Evolutionary conservation across 2,888 invertebrate genomes (phyloP), one percentile per base, ranked within the genome.

Genomic region (Mellilla xanthometata): DNA sequence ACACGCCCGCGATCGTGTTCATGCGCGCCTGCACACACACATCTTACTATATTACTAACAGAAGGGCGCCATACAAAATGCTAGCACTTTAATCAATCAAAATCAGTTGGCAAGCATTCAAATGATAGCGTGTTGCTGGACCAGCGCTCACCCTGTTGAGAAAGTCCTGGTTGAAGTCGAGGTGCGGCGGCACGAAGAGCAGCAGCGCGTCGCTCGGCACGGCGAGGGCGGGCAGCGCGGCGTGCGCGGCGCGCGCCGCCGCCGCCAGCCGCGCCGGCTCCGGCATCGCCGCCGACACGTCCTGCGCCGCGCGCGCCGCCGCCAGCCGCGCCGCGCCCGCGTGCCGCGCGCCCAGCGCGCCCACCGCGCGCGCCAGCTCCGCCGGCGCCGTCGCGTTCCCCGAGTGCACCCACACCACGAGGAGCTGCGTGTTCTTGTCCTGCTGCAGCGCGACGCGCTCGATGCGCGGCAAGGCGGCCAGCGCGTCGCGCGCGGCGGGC

Each of bases 1-100:
- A 98, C 81, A 93, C 94, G 56, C 95, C 94, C 57, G 90, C 86
- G 54, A 99, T 96, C 2, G 97, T 97, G 83, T 98, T 99, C 96
- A 99, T 97, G 48, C 98, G 93, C 7, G 97, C 95, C 95, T 95
- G 75, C 22, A 9, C 6, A 13, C 23, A 34, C n/a, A n/a, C n/a
- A n/a, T 4, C 6, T 3, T 19, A 19, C 3, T 19, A 19, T 3
- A 24, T 2, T 3, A 12, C 12, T 26, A 7, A n/a, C 32, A 11
- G n/a, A 31, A 6, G 19, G 3, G 22, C 26, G n/a, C n/a, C n/a
- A n/a, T n/a, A n/a, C n/a, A 15, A 15, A 15, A 15, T 15, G 15
- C 15, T 15, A 15, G 15, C 5, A 15, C 15, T 15, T 15, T 15
- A 3, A 15, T 15, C 15, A 15, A n/a, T n/a, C n/a, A n/a, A n/a